A percentile compares a stretch with the other conserved stretches of the same genome.
These are phyloP conservation scores for Euwallacea similis DNA, from an alignment of 1,140 invertebrate species.

Conservation along the genomic window DNA sequence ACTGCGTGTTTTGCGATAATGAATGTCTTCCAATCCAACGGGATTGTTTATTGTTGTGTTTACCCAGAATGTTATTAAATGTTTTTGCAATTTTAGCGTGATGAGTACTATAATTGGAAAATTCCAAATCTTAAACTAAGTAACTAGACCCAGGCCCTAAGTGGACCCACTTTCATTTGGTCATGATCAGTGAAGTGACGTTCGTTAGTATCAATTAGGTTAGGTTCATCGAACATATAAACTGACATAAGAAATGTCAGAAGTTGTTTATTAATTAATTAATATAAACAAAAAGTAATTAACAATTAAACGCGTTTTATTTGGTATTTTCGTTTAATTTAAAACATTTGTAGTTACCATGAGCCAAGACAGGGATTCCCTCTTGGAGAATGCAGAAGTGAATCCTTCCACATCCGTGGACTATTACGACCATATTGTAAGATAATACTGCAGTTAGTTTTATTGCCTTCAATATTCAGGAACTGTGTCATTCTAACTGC, in stretches of 20 bases:
- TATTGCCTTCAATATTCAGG: background rate
- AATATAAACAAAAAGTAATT: background rate
- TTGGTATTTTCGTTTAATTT: background rate
- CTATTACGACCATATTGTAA: constrained; percentile 35
- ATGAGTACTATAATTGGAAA: no score
- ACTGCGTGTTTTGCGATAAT: no score
- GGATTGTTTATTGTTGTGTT: no score
- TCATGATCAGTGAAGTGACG: no score
- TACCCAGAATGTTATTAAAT: no score
- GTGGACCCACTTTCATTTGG: no score
- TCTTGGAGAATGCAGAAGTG: constrained; percentile 28
- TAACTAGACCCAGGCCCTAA: no score
- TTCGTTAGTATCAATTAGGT: background rate
- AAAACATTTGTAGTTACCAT: constrained; percentile 10
- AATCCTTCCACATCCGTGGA: constrained; percentile 24
- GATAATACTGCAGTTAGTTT: constrained; percentile 6
- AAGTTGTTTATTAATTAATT: background rate
- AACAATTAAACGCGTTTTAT: background rate
- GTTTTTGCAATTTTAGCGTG: no score
- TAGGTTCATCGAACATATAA: background rate
- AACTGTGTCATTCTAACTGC: no score
- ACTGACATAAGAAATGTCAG: background rate
- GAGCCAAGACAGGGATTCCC: constrained; percentile 38
- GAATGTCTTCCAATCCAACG: no score
- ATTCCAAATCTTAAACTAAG: no score